A percentile compares a stretch with the other conserved stretches of the same genome.
Conservation (phyloP, 2,888 invertebrate species). For the Mylabris sibirica region DNA sequence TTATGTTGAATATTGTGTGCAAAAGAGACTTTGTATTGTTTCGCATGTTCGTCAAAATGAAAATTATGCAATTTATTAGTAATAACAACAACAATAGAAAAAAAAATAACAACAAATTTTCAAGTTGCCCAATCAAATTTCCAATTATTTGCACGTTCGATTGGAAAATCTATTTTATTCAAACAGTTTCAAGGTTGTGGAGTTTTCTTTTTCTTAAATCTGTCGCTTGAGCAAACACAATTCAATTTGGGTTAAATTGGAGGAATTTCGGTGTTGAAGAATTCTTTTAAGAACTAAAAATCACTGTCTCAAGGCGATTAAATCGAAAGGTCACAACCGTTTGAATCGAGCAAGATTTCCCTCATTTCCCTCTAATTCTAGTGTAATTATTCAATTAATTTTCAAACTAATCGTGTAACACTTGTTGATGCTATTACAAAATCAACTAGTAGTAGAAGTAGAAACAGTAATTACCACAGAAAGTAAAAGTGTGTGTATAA, state of each 20-base stretch:
- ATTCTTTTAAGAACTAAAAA: not conserved
- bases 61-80: slow-evolving; percentile 6
- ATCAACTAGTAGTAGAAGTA: not conserved
- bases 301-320: not conserved
- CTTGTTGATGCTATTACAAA: not conserved
- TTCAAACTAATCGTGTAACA: not conserved
- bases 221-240: no score
- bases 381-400: not conserved
- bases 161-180: not conserved
- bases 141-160: not conserved
- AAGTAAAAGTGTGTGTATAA: not conserved
- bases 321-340: not conserved
- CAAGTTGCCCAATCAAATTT: not conserved
- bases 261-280: not conserved
- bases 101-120: not conserved
- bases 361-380: not conserved
- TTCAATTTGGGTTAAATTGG: not conserved
- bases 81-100: not conserved
- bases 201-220: not conserved
- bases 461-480: slow-evolving; percentile 1
- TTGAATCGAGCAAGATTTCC: not conserved
- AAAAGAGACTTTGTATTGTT: slow-evolving; percentile 1
- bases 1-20: not conserved
- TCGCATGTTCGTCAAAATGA: slow-evolving; percentile 2
- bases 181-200: not conserved